These are phyloP conservation scores for Perizoma flavofasciatum DNA, from an alignment of 2,888 invertebrate species.

Conservation along the genomic window DNA sequence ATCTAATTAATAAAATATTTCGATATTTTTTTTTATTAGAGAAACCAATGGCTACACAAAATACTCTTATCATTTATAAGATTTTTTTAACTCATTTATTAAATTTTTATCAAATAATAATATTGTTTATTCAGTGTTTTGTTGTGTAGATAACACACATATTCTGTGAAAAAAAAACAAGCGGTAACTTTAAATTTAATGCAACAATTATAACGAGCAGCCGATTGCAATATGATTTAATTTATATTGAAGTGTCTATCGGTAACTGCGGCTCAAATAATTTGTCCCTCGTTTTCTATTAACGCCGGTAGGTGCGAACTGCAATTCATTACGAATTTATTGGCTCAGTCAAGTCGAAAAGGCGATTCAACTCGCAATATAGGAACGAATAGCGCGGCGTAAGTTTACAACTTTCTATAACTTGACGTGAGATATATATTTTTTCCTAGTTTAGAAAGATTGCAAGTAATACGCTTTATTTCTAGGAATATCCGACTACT, in stretches of 20 bases:
- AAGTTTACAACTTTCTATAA: slow-evolving; percentile 22
- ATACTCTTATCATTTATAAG: no score
- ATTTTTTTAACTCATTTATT: no score
- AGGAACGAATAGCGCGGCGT: slow-evolving; percentile 10
- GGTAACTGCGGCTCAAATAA: slow-evolving; percentile 17
- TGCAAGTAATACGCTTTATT: not conserved
- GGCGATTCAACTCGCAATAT: slow-evolving; percentile 25
- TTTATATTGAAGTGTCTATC: slow-evolving; percentile 23
- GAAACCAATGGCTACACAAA: no score
- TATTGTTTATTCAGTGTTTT: no score
- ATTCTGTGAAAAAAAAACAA: no score
- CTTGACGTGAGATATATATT: slow-evolving; percentile 27
- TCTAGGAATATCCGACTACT: no score
- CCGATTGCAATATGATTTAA: slow-evolving; percentile 17
- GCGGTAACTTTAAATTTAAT: not conserved
- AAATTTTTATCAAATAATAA: no score
- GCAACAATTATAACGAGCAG: slow-evolving; percentile 15
- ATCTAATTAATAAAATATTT: no score
- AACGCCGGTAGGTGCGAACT: slow-evolving; percentile 20
- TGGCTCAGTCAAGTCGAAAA: slow-evolving; percentile 14
- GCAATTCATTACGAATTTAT: slow-evolving; percentile 30
- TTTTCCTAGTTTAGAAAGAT: slow-evolving; percentile 13
- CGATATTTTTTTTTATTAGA: no score
- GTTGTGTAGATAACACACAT: no score
- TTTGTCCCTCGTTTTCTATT: slow-evolving; percentile 25